Evolutionary conservation across 2,888 invertebrate genomes (phyloP), one percentile per base, ranked within the genome.

Genomic region (Sarcophaga variegata): DNA sequence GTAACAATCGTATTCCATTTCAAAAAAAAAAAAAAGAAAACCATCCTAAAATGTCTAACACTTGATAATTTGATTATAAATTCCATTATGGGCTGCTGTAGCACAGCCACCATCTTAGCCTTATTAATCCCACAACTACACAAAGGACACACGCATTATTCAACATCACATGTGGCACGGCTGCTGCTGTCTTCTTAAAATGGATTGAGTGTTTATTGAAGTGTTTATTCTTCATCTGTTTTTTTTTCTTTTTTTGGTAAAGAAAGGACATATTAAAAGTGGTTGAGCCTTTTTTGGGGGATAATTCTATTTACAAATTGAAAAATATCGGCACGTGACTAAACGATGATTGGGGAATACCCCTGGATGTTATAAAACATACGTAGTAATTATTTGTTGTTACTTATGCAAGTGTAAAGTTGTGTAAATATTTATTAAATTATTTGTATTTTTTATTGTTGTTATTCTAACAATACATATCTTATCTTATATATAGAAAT

Each of bases 241-340:
- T 11, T 17, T 22, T 22, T 22, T 22, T 22, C 3, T 37, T 10
- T 37, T 14, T n/a, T 1, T 1, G 45, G 54, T 14, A 37, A 37
- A 60, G 22, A 37, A 27, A 54, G 64, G 25, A 37, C 66, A 60
- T 6, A 5, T 69, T 76, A 10, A 8, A 64, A 70, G 60, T 27
- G 14, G 64, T 75, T 70, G 22, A 59, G 59, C 20, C 59, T 67
- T 59, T 77, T 69, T 37, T 37, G 37, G 37, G 72, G 67, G 47
- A 14, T 20, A 77, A 64, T 67, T 81, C 69, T 54, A 47, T 81
- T 69, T 76, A 80, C 70, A 83, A 86, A 83, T 83, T 81, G 74
- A 86, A 82, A 82, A 82, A 79, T 74, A 54, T n/a, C 60, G 69
- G 14, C 86, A 86, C 86, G 86, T 86, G 86, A 86, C 83, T 47